These are phyloP conservation scores for Barypeithes pellucidus DNA, from an alignment of 2,888 invertebrate genomes.

Conservation along the genomic window DNA sequence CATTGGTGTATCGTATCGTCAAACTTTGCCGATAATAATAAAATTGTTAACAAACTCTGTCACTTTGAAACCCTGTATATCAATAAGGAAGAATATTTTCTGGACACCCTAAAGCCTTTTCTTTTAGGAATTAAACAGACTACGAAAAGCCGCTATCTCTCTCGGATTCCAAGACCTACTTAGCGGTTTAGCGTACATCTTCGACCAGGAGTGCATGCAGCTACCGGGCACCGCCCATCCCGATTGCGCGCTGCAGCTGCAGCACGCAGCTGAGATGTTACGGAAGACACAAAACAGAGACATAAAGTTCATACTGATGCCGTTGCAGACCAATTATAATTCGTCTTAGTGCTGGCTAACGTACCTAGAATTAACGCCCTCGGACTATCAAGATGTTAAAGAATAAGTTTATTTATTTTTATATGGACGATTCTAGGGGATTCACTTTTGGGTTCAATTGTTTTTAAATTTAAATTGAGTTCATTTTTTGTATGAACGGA, in stretches of 20 bases:
- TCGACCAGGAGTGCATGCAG: conserved; percentile 91
- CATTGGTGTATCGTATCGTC: too few species aligned
- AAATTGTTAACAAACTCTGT: too few species aligned
- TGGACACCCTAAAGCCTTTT: conserved; percentile 3
- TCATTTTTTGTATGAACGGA: too few species aligned
- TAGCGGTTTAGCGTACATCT: conserved; percentile 87
- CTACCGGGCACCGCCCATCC: conserved; percentile 86
- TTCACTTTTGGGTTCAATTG: neutral
- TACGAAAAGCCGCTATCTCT: conserved; percentile 91
- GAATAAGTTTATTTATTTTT: neutral
- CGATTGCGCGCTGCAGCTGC: conserved; percentile 91
- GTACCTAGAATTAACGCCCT: conserved; percentile 21
- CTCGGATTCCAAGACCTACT: conserved; percentile 93
- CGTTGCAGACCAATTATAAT: conserved; percentile 67
- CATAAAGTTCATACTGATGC: conserved; percentile 68
- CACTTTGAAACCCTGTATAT: too few species aligned
- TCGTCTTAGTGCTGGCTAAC: conserved; percentile 40
- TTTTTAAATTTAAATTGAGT: neutral
- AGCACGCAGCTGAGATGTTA: conserved; percentile 89
- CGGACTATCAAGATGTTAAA: neutral
- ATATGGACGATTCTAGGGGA: conserved; percentile 10
- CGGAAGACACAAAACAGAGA: conserved; percentile 79
- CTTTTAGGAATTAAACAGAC: conserved; percentile 88
- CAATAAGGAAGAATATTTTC: too few species aligned
- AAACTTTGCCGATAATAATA: too few species aligned